Evolutionary conservation across 2,888 invertebrate genomes (phyloP), one percentile per base, ranked within the genome.

Genomic region (Melanophora roralis): DNA sequence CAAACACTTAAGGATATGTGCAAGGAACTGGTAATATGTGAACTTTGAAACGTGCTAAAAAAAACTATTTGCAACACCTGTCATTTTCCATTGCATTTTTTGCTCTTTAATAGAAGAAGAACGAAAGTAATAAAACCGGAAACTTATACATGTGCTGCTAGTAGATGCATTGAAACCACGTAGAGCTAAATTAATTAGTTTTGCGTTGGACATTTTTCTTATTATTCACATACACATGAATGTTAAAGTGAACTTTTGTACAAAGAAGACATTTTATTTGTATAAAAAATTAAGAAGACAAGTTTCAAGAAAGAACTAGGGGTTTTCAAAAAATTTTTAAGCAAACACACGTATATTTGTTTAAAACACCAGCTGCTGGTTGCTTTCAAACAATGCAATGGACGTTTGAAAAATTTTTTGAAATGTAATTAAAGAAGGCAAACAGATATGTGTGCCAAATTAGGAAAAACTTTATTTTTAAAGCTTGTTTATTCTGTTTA

Each of bases 221-320:
- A 27, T 38, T 23, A 23, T 49, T 40, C 1, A 11, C 4, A 64
- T 4, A 57, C 9, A 34, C 36, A 59, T 8, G 14, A 53, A n/a
- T n/a, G n/a, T n/a, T 3, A 27, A 27, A 3, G 6, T 27, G 27
- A 27, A 12, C 23, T 59, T 69, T 12, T 12, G 5, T 21, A 19
- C 43, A 23, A 72, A 53, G 55, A 21, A 27, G 51, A 47, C 71
- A 60, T 60, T 72, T 72, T 72, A 67, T 72, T 77, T 65, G 53
- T 36, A 72, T 77, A 71, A 51, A 65, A 60, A 64, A 53, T 40
- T 19, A 19, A 2, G 34, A 43, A 12, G 47, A 19, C n/a, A 36
- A 36, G 49, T 43, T 23, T 23, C 9, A 57, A 53, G 59, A 27
- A 27, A 27, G 43, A 49, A 78, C 34, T 21, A 27, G 23, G 32